These are phyloP conservation scores for Serranochromis macrocephalus DNA, from an alignment of 2,113 vertebrate genomes.

Conservation along the genomic window DNA sequence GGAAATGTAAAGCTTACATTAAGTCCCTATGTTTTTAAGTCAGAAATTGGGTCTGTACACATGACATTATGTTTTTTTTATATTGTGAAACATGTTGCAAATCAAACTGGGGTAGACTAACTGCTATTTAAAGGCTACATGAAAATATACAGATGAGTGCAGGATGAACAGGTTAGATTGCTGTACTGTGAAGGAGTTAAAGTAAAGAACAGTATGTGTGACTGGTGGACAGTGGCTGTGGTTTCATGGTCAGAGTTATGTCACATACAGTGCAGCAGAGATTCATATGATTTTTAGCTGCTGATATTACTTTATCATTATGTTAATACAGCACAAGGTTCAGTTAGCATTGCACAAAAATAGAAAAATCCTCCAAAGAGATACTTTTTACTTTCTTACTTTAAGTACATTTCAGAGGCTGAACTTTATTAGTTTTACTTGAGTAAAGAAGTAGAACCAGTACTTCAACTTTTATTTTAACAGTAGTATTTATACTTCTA, in stretches of 20 bases:
- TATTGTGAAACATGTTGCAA: not conserved
- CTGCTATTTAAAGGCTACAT: not conserved
- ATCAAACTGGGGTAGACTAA: not conserved
- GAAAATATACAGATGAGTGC: not conserved
- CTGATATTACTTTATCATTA: not conserved
- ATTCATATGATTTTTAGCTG: not conserved
- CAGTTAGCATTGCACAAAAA: not conserved
- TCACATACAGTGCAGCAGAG: not conserved
- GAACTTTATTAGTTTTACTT: not conserved
- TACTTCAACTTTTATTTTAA: not conserved
- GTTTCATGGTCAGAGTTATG: not conserved
- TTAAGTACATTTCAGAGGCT: not conserved
- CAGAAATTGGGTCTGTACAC: not conserved
- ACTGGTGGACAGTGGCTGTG: not conserved
- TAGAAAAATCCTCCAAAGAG: not conserved
- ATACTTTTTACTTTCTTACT: not conserved
- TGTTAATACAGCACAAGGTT: not conserved
- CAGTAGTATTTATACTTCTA: not conserved
- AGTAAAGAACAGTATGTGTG: not conserved
- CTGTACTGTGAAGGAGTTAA: not conserved
- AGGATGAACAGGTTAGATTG: not conserved
- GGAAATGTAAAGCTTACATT: not conserved
- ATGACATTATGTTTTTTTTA: not conserved
- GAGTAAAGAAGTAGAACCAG: accelerated
- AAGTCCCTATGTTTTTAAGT: not conserved